These are phyloP conservation scores for Atethmia centrago DNA, from an alignment of 2,888 invertebrate species.

Conservation along the genomic window DNA sequence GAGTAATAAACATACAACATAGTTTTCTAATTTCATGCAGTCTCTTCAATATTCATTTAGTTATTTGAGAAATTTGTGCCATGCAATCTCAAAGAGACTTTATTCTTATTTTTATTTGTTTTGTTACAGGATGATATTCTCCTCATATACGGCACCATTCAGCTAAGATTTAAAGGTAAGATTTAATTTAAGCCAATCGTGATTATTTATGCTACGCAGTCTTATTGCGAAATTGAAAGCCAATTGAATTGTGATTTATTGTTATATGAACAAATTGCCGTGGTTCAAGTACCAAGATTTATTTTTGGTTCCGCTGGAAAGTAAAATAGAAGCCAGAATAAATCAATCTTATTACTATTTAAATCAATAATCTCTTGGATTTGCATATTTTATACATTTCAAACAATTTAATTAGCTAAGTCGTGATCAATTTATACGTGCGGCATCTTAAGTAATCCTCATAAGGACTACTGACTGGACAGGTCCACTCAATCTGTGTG, in stretches of 20 bases:
- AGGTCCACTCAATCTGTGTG: too few relatives aligned
- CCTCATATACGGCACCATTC: constrained; percentile 87
- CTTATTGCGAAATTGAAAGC: constrained; percentile 22
- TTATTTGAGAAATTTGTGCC: constrained; percentile 25
- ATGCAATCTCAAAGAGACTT: constrained; percentile 8
- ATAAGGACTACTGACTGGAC: too few relatives aligned
- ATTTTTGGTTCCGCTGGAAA: constrained; percentile 22
- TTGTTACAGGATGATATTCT: constrained; percentile 89
- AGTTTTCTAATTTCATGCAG: constrained; percentile 53
- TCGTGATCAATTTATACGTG: constrained; percentile 22
- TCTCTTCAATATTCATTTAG: constrained; percentile 50
- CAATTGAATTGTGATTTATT: constrained; percentile 50
- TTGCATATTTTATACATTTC: constrained; percentile 13
- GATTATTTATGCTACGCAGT: constrained; percentile 22
- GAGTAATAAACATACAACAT: constrained; percentile 46
- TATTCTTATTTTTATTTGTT: constrained; percentile 58
- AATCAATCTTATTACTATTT: constrained; percentile 16
- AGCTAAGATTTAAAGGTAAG: constrained; percentile 86
- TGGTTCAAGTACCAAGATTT: constrained; percentile 46
- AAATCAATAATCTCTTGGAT: constrained; percentile 14
- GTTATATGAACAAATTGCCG: constrained; percentile 36
- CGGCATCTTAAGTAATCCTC: background rate
- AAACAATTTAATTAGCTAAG: constrained; percentile 16
- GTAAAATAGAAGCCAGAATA: constrained; percentile 10
- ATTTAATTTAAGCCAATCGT: constrained; percentile 20